Conservation (phyloP, 2,888 invertebrate genomes). For the Cordilura impudica region DNA sequence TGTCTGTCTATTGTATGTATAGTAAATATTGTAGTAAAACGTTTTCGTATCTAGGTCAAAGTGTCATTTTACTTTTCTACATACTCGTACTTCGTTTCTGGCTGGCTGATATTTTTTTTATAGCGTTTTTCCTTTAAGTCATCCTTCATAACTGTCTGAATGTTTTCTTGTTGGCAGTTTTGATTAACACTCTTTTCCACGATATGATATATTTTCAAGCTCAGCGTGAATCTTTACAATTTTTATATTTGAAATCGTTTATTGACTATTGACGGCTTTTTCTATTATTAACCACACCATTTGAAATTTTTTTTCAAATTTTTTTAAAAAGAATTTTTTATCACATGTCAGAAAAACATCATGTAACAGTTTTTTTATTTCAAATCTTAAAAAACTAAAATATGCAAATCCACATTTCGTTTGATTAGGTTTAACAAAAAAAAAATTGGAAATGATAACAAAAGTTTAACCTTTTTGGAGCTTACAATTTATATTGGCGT, state of each 20-base stretch:
- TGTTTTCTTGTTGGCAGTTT: conserved; percentile 43
- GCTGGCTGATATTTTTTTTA: not conserved
- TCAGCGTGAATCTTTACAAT: conserved; percentile 40
- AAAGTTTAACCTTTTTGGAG: too few species aligned
- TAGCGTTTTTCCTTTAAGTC: conserved; percentile 12
- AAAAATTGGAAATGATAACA: too few species aligned
- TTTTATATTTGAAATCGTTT: conserved; percentile 23
- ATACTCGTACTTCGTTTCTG: not conserved
- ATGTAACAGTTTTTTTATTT: too few species aligned
- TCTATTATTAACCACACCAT: not conserved
- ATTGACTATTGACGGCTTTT: not conserved
- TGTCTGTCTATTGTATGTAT: not conserved
- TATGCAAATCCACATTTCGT: too few species aligned
- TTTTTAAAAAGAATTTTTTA: too few species aligned
- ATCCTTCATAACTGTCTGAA: conserved; percentile 23
- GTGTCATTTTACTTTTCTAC: conserved; percentile 31
- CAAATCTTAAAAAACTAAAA: too few species aligned
- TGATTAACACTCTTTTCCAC: conserved; percentile 51
- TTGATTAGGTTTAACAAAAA: too few species aligned
- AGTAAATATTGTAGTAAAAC: too few species aligned
- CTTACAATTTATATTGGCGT: too few species aligned
- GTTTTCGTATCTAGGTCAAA: conserved; percentile 55
- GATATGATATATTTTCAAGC: conserved; percentile 4
- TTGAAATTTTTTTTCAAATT: too few species aligned
- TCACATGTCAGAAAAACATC: too few species aligned